phyloP scores from a whole-genome alignment of 2,113 vertebrate species.

The Theropithecus gelada region DNA sequence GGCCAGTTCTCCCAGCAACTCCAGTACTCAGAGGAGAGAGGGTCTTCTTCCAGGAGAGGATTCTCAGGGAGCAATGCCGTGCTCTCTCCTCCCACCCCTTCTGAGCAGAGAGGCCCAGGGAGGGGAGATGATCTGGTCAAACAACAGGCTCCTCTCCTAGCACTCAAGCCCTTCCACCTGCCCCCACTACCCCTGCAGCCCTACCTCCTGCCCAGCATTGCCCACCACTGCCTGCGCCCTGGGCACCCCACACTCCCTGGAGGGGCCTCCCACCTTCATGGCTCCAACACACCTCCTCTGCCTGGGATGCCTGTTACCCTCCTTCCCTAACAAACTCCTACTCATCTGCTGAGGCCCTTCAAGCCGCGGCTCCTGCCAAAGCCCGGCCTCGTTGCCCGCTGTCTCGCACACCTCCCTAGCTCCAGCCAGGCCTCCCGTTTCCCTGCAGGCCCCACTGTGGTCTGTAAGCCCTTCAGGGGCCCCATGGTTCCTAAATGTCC shows the following conservation, averaged over 20 bases:
- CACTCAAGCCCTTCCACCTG: no score
- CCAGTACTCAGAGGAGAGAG: not conserved
- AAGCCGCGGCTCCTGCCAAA: no score
- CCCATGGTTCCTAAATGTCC: not conserved
- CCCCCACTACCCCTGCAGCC: not conserved
- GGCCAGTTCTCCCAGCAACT: not conserved
- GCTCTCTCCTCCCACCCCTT: no score
- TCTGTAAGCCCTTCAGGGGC: no score
- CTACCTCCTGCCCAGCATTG: not conserved
- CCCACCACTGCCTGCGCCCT: not conserved
- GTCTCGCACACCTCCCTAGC: accelerated
- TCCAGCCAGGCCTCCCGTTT: no score
- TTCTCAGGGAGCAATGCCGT: not conserved
- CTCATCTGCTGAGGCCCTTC: not conserved
- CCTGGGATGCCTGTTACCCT: not conserved
- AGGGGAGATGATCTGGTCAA: accelerated
- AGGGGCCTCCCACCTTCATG: not conserved
- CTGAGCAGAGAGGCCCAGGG: not conserved
- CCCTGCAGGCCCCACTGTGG: no score
- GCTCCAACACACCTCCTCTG: no score
- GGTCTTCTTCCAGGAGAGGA: not conserved
- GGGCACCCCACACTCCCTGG: not conserved
- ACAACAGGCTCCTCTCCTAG: not conserved
- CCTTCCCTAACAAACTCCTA: not conserved
- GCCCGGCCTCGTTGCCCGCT: not conserved